Evolutionary conservation across 2,888 invertebrate genomes (phyloP).

Genomic region (Chironomus riparius): DNA sequence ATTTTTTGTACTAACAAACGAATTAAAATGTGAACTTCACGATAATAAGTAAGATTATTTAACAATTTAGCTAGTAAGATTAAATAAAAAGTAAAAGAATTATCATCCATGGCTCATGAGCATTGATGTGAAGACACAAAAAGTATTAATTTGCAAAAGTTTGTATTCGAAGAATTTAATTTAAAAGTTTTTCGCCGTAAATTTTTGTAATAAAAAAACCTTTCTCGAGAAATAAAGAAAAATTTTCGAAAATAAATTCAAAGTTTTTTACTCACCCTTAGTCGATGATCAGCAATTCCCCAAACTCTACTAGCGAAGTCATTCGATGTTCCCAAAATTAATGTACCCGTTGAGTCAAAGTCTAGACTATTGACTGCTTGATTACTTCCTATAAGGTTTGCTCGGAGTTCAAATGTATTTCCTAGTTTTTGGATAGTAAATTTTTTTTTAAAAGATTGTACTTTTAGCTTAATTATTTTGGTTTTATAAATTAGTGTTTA

Average conservation of each 20-base stretch:
- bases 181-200: background rate
- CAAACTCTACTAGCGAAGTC: constrained; percentile 96
- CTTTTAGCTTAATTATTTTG: background rate
- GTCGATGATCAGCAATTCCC: constrained; percentile 82
- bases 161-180: background rate
- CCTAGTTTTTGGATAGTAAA: constrained; percentile 43
- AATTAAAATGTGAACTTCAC: too few species aligned
- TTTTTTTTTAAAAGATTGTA: background rate
- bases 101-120: constrained; percentile 11
- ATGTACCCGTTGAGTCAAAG: constrained; percentile 82
- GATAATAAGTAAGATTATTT: background rate
- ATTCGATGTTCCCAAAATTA: constrained; percentile 86
- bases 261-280: constrained; percentile 60
- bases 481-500: background rate
- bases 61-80: background rate
- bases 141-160: background rate
- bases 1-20: too few species aligned
- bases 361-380: constrained; percentile 94
- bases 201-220: too few species aligned
- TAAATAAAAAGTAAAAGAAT: background rate
- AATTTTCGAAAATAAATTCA: background rate
- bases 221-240: background rate
- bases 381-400: constrained; percentile 84
- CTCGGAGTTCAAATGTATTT: constrained; percentile 56
- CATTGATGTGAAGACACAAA: constrained; percentile 14